Conservation (phyloP, 2,888 invertebrate genomes). For the Malthinus seriepunctatus region DNA sequence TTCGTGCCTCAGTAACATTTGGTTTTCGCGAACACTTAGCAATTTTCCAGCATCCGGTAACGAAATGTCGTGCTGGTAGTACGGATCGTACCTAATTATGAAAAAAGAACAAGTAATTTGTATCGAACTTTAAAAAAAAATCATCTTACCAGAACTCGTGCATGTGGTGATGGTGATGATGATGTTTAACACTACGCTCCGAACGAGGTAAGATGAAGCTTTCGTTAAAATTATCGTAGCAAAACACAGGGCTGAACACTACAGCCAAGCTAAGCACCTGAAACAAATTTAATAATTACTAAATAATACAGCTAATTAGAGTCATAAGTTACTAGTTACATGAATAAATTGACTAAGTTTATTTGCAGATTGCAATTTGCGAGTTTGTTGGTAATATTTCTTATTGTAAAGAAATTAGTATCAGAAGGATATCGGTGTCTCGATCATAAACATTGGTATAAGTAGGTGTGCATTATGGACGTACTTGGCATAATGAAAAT, state of each 20-base stretch:
- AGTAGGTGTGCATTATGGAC: conserved; percentile 16
- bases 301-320: neutral
- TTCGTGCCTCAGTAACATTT: conserved; percentile 59
- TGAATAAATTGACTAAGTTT: too few relatives aligned
- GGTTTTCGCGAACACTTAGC: conserved; percentile 67
- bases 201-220: conserved; percentile 41
- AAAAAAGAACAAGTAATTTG: conserved; percentile 18
- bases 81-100: conserved; percentile 41
- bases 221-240: conserved; percentile 47
- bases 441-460: neutral
- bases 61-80: conserved; percentile 42
- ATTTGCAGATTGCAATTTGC: too few relatives aligned
- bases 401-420: too few relatives aligned
- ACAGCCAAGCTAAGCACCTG: conserved; percentile 66
- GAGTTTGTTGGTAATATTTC: too few relatives aligned
- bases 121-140: neutral
- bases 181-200: conserved; percentile 39
- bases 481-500: conserved; percentile 10
- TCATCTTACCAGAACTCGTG: conserved; percentile 20
- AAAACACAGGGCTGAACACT: conserved; percentile 53
- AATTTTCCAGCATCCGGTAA: conserved; percentile 49
- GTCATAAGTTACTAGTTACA: too few relatives aligned
- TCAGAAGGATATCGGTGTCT: too few relatives aligned
- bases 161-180: conserved; percentile 22
- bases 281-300: conserved; percentile 1